phyloP scores from a whole-genome alignment of 2,888 invertebrate genomes.

The Macaria notata region DNA sequence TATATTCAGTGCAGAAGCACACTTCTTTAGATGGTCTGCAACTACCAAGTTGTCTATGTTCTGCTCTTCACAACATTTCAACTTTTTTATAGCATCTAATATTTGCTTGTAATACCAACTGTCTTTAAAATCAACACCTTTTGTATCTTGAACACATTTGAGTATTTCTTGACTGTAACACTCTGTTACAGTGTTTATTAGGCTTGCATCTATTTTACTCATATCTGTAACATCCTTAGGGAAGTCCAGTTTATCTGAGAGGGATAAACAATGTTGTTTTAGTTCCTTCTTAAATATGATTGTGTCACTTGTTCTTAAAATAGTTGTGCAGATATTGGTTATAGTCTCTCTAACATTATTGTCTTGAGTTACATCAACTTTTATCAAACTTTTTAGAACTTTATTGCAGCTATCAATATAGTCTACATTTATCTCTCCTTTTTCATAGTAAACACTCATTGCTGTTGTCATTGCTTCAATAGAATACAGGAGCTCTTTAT shows the following conservation, averaged over 20 bases:
- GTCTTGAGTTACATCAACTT: conserved; percentile 31
- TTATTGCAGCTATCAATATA: conserved; percentile 52
- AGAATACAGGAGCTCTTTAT: conserved; percentile 46
- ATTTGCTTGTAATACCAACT: conserved; percentile 58
- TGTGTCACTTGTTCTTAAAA: conserved; percentile 46
- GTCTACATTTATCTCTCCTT: conserved; percentile 51
- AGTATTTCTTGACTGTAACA: conserved; percentile 53
- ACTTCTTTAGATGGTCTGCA: conserved; percentile 54
- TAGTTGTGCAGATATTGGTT: conserved; percentile 49
- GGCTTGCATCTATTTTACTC: conserved; percentile 48
- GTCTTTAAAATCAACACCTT: conserved; percentile 39
- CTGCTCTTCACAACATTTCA: conserved; percentile 51
- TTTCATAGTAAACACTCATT: conserved; percentile 55
- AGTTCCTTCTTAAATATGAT: conserved; percentile 54
- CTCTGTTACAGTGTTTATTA: conserved; percentile 54
- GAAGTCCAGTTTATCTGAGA: conserved; percentile 50
- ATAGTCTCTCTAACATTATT: conserved; percentile 42
- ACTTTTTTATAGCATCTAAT: conserved; percentile 45
- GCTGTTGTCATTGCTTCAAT: conserved; percentile 55
- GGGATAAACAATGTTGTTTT: conserved; percentile 53
- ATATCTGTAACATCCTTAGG: conserved; percentile 50
- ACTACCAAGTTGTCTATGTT: conserved; percentile 52
- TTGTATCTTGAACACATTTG: conserved; percentile 37
- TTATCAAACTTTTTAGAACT: conserved; percentile 47
- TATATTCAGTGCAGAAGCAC: conserved; percentile 50